Evolutionary conservation across 2,888 invertebrate species (phyloP), one percentile per base, ranked within the genome.

Genomic region (Oeneis ivallda): DNA sequence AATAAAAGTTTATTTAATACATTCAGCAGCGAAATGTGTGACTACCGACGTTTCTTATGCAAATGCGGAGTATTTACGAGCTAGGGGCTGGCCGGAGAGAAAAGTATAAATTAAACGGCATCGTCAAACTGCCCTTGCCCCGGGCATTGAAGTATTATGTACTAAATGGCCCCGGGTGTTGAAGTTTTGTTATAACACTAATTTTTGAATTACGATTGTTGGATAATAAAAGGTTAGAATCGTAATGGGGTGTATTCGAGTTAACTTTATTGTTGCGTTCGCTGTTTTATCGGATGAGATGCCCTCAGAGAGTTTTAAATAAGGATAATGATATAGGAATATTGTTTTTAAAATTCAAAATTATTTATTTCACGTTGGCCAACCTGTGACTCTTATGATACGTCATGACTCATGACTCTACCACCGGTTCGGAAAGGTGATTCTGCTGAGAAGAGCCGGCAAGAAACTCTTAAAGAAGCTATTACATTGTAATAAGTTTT

Each of bases 1-100:
- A 43, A 43, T 53, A 43, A 62, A 62, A 62, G 43, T 53, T 34
- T 6, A 10, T 52, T 45, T 62, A 43, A 62, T 45, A 17, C 54
- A 60, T 60, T 60, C 49, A 60, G 37, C 77, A 82, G 82, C 78
- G 73, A 78, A 79, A 79, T 83, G 84, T 85, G 84, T 82, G 85
- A 84, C 83, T 83, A 80, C 79, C 77, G 74, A 56, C 83, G 81
- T 86, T 85, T 86, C 86, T 86, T 87, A 89, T 88, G 88, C 85
- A 85, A 89, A 88, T 87, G 79, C 79, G 73, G 75, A 80, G 82
- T 86, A 87, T 88, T 89, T 89, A 89, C 84, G 83, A 83, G 74
- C 73, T 72, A 79, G 83, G 85, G 85, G 81, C 78, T 80, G 79
- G 72, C 52, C 79, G 79, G 66, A 80, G 85, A 85, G 45, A 57